Evolutionary conservation across 2,113 vertebrate species (phyloP).

Genomic region (Nycticebus coucang): DNA sequence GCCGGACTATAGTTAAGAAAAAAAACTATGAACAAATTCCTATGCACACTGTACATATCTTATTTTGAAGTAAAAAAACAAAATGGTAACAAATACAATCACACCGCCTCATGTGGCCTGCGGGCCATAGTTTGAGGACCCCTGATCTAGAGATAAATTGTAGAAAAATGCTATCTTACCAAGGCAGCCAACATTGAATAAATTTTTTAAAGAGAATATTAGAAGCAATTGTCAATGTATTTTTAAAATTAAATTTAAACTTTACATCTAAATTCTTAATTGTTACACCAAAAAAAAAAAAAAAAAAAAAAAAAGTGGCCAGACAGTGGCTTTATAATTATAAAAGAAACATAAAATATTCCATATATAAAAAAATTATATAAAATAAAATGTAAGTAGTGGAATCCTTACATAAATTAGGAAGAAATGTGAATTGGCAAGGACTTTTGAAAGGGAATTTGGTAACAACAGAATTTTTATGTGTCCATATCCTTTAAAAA

Average conservation of each 20-base stretch:
- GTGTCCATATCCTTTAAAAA: background rate
- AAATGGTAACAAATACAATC: too few relatives aligned
- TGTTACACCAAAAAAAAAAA: background rate
- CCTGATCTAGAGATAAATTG: background rate
- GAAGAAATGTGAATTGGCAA: slow-evolving; percentile 24
- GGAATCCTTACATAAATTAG: background rate
- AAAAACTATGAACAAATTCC: too few relatives aligned
- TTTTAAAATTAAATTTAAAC: slow-evolving; percentile 21
- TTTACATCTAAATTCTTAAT: slow-evolving; percentile 5
- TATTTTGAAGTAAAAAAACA: too few relatives aligned
- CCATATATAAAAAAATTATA: background rate
- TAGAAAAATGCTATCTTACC: slow-evolving; percentile 24
- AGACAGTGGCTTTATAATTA: background rate
- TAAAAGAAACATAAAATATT: background rate
- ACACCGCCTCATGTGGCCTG: too few relatives aligned
- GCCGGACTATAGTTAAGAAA: too few relatives aligned
- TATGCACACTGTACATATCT: too few relatives aligned
- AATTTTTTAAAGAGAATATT: background rate
- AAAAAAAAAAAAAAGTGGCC: background rate
- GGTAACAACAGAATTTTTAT: background rate
- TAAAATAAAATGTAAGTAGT: slow-evolving; percentile 2
- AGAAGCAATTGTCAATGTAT: background rate
- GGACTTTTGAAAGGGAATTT: slow-evolving; percentile 16
- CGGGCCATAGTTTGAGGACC: too few relatives aligned
- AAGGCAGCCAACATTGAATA: background rate